Evolutionary conservation across 2,888 invertebrate species (phyloP).

Genomic region (Meloe dianella): DNA sequence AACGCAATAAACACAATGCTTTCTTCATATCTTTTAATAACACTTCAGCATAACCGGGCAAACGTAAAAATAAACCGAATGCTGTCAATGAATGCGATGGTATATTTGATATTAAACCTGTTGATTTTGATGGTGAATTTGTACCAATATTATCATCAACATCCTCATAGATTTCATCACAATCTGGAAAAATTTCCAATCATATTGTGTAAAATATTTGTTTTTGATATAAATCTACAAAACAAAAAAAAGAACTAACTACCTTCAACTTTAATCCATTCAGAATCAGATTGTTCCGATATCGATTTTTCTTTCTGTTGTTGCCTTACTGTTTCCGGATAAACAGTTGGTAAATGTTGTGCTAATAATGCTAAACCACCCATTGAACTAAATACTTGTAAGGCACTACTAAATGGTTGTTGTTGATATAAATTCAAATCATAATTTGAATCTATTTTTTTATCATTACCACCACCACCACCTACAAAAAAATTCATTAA

Average conservation of each 20-base stretch:
- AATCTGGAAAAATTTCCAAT: constrained; percentile 54
- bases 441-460: constrained; percentile 21
- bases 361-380: constrained; percentile 90
- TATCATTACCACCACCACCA: constrained; percentile 23
- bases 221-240: no score
- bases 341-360: constrained; percentile 85
- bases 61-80: constrained; percentile 84
- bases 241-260: no score
- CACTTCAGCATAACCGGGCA: constrained; percentile 91
- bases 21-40: constrained; percentile 81
- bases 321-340: constrained; percentile 73
- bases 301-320: constrained; percentile 66
- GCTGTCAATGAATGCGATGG: constrained; percentile 92
- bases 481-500: constrained; percentile 3
- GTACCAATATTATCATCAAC: constrained; percentile 64
- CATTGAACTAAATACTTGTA: constrained; percentile 86
- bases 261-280: constrained; percentile 62
- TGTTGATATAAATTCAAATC: constrained; percentile 38
- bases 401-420: constrained; percentile 62
- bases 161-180: constrained; percentile 69
- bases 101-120: constrained; percentile 67
- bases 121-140: constrained; percentile 61
- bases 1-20: constrained; percentile 83
- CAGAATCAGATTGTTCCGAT: constrained; percentile 61
- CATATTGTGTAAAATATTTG: no score